These are phyloP conservation scores for Schrankia costaestrigalis DNA, from an alignment of 2,888 invertebrate genomes.

Conservation along the genomic window DNA sequence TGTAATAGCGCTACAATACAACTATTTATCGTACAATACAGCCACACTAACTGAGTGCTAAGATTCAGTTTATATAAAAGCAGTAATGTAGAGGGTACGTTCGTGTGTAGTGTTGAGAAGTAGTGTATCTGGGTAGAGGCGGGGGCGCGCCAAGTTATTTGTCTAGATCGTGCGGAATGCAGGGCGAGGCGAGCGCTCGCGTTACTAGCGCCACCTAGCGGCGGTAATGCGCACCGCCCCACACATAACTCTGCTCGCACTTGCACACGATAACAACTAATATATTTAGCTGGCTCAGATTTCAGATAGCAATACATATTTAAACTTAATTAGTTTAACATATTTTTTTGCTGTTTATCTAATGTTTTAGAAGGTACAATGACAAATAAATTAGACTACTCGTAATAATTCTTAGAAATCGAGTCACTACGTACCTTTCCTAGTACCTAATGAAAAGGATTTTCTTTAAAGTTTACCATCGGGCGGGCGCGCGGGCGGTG, in stretches of 20 bases:
- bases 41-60: constrained; percentile 1
- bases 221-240: constrained; percentile 6
- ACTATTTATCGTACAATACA: constrained; percentile 6
- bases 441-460: no score
- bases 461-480: no score
- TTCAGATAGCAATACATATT: constrained; percentile 2
- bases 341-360: no score
- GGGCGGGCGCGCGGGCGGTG: no score
- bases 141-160: constrained; percentile 35
- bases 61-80: constrained; percentile 2
- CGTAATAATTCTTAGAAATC: no score
- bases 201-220: constrained; percentile 9
- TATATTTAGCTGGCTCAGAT: constrained; percentile 6
- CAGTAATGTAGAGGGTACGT: constrained; percentile 18
- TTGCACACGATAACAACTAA: constrained; percentile 9
- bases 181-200: constrained; percentile 18
- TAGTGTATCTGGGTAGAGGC: constrained; percentile 8
- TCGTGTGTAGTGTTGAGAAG: not conserved
- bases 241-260: constrained; percentile 11
- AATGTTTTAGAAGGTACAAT: no score
- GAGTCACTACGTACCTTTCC: no score
- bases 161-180: constrained; percentile 44
- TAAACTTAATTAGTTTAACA: no score
- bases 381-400: no score
- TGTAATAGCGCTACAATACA: no score